Conservation (phyloP, 2,888 invertebrate genomes). For the Ophion ventricosus region DNA sequence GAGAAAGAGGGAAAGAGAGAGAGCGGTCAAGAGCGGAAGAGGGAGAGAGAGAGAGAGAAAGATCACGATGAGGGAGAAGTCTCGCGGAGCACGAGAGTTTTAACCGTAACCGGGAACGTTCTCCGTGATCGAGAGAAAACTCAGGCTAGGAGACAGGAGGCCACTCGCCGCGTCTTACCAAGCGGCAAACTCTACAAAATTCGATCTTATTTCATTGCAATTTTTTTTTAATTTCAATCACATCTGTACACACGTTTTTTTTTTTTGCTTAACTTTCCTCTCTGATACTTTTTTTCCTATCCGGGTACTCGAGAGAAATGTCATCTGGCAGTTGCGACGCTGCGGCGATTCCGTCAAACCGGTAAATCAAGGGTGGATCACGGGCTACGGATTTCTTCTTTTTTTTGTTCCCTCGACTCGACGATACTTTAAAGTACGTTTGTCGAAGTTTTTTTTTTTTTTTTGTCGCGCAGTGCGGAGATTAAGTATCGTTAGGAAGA, state of each 20-base stretch:
- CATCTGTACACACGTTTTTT: not conserved
- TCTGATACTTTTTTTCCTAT: conserved; percentile 5
- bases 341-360: conserved; percentile 16
- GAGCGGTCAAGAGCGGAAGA: conserved; percentile 23
- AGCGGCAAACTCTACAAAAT: conserved; percentile 51
- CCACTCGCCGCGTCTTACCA: conserved; percentile 61
- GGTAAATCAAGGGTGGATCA: conserved; percentile 34
- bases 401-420: too few species aligned
- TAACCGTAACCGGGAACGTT: conserved; percentile 66
- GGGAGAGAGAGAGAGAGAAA: conserved; percentile 44
- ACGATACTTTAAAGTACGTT: not conserved
- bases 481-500: conserved; percentile 1
- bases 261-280: not conserved
- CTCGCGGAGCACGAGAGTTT: conserved; percentile 62
- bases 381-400: not conserved
- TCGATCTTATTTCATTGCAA: not conserved
- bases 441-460: conserved; percentile 16
- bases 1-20: conserved; percentile 9
- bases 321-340: conserved; percentile 23
- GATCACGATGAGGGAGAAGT: conserved; percentile 44
- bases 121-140: conserved; percentile 66
- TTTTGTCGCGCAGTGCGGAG: conserved; percentile 2
- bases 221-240: conserved; percentile 4
- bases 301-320: conserved; percentile 54
- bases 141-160: conserved; percentile 65